These are phyloP conservation scores for Cephalotes varians DNA, from an alignment of 2,888 invertebrate species.

Conservation along the genomic window DNA sequence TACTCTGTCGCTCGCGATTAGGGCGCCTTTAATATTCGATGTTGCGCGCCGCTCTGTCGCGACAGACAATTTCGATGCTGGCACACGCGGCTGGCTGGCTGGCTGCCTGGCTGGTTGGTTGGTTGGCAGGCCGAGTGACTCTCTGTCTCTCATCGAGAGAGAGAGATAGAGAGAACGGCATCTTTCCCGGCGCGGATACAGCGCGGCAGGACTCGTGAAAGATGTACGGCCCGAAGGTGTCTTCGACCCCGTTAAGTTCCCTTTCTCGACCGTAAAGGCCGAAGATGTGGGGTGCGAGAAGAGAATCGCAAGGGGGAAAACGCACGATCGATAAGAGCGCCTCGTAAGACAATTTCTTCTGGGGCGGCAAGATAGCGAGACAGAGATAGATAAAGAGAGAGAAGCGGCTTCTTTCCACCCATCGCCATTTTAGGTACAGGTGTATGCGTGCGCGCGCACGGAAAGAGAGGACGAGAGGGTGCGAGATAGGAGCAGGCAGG, in stretches of 20 bases:
- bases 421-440: slow-evolving; percentile 61
- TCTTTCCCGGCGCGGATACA: slow-evolving; percentile 37
- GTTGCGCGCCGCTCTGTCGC: slow-evolving; percentile 48
- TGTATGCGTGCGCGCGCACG: slow-evolving; percentile 54
- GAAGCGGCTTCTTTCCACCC: slow-evolving; percentile 50
- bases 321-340: slow-evolving; percentile 81
- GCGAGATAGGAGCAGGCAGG: slow-evolving; percentile 8
- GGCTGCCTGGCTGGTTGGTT: slow-evolving; percentile 16
- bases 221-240: slow-evolving; percentile 74
- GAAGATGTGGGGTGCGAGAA: slow-evolving; percentile 56
- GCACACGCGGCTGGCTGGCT: slow-evolving; percentile 37
- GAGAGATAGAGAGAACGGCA: slow-evolving; percentile 33
- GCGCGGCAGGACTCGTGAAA: slow-evolving; percentile 72
- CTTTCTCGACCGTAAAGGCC: slow-evolving; percentile 63
- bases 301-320: slow-evolving; percentile 63
- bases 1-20: slow-evolving; percentile 48
- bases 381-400: slow-evolving; percentile 17
- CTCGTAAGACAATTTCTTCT: slow-evolving; percentile 83
- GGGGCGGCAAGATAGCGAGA: slow-evolving; percentile 68
- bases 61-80: slow-evolving; percentile 51
- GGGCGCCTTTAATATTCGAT: slow-evolving; percentile 52
- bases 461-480: slow-evolving; percentile 20
- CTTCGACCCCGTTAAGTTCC: slow-evolving; percentile 67
- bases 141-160: slow-evolving; percentile 27
- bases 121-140: slow-evolving; percentile 26